phyloP scores from a whole-genome alignment of 2,888 invertebrate species.

The Carcina quercana region DNA sequence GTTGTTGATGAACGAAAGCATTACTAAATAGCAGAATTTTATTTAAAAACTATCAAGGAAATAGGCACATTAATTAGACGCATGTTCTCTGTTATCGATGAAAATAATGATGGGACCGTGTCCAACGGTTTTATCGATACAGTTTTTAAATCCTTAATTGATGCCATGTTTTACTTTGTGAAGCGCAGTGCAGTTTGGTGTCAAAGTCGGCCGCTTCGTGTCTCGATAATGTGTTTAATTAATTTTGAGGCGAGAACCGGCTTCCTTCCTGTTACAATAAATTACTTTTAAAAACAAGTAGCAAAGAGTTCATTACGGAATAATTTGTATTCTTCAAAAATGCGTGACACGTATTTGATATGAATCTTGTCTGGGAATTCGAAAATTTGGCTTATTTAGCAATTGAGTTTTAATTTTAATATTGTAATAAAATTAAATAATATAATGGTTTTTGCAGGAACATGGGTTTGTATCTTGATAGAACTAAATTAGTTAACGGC shows the following conservation, averaged over 20 bases:
- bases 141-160: slow-evolving; percentile 10
- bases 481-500: no score
- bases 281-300: slow-evolving; percentile 33
- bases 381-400: no score
- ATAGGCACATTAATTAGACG: not conserved
- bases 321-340: slow-evolving; percentile 22
- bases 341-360: slow-evolving; percentile 2
- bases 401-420: no score
- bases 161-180: slow-evolving; percentile 6
- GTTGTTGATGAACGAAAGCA: no score
- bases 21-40: no score
- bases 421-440: no score
- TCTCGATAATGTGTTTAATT: slow-evolving; percentile 40
- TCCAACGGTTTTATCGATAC: no score
- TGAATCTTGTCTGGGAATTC: not conserved
- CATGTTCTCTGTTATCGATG: no score
- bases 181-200: slow-evolving; percentile 10
- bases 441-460: no score
- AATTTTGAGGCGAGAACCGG: slow-evolving; percentile 38
- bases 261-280: slow-evolving; percentile 38
- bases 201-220: slow-evolving; percentile 26
- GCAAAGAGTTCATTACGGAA: slow-evolving; percentile 33
- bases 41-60: not conserved
- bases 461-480: no score
- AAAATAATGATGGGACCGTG: no score